Evolutionary conservation across 2,888 invertebrate species (phyloP), one percentile per base, ranked within the genome.

Genomic region (Mayetiola destructor): DNA sequence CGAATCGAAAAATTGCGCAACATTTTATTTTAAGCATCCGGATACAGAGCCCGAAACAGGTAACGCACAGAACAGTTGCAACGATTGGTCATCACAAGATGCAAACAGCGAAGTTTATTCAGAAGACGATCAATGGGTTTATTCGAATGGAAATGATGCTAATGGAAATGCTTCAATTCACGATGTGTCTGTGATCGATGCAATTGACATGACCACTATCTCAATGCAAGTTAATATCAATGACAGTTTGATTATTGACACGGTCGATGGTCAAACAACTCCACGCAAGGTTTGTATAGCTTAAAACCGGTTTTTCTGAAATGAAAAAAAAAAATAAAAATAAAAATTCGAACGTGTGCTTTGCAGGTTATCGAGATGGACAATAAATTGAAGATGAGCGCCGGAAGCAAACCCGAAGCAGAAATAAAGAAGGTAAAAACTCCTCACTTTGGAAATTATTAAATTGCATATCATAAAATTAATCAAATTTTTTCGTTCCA

Each of bases 1-100:
- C 62, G 85, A 82, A 70, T 85, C 87, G 18, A 86, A 85, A 69
- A 88, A 89, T 69, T 80, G 82, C 68, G 90, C 83, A 63, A 88
- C 83, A 60, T 89, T 85, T 72, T 89, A 90, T 73, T 89, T 88
- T 72, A 85, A 80, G 69, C 90, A 90, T 70, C 80, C 82, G 70
- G 90, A 91, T 69, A 90, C 89, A 14, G 90, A 90, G 69, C 86
- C 87, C 12, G 89, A 89, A 57, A 57, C 12, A n/a, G 35, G 20
- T 9, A 53, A 29, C 20, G 18, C 8, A 5, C 29, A 53, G 68
- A 67, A 84, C 65, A 75, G 78, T 68, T 66, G 66, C 58, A 60
- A 66, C 61, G 57, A 37, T 29, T 57, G 57, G 57, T 62, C 70
- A 66, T 61, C 70, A 66, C 63, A 66, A 64, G 69, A 40, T 40